phyloP scores from a whole-genome alignment of 2,888 invertebrate genomes.

The Calameuta filiformis region DNA sequence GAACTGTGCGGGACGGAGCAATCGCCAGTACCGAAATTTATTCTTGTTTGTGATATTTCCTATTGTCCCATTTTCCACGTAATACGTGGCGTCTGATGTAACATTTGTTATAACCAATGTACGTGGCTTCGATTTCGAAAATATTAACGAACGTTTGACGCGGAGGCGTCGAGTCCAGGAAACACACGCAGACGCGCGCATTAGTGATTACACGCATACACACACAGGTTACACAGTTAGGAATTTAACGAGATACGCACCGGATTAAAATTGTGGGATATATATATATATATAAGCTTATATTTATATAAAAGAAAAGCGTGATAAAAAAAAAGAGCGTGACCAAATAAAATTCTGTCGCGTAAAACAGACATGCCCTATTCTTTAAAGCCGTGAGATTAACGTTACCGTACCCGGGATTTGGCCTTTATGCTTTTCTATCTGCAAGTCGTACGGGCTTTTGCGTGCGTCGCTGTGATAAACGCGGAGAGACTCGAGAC shows the following conservation, averaged over 20 bases:
- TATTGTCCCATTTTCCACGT: not conserved
- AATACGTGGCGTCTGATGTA: not conserved
- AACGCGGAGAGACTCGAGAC: conserved; percentile 27
- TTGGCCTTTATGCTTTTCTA: conserved; percentile 60
- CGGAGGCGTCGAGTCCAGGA: not conserved
- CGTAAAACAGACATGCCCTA: not conserved
- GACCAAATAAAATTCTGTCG: not conserved
- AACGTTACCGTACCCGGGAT: conserved; percentile 37
- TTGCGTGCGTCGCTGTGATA: conserved; percentile 62
- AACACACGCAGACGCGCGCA: not conserved
- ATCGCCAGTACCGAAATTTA: not conserved
- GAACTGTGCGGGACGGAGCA: not conserved
- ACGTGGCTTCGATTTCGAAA: not conserved
- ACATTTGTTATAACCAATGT: not conserved
- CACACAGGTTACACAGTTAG: not conserved
- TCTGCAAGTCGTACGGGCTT: conserved; percentile 58
- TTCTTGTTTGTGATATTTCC: not conserved
- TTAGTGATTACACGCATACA: not conserved
- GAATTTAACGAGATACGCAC: not conserved
- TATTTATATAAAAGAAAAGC: not conserved
- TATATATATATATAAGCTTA: not conserved
- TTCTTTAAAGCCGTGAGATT: not conserved
- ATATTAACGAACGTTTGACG: not conserved
- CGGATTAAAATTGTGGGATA: not conserved
- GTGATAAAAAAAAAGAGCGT: conserved; percentile 25